Evolutionary conservation across 2,888 invertebrate species (phyloP).

Genomic region (Zelleria hepariella): DNA sequence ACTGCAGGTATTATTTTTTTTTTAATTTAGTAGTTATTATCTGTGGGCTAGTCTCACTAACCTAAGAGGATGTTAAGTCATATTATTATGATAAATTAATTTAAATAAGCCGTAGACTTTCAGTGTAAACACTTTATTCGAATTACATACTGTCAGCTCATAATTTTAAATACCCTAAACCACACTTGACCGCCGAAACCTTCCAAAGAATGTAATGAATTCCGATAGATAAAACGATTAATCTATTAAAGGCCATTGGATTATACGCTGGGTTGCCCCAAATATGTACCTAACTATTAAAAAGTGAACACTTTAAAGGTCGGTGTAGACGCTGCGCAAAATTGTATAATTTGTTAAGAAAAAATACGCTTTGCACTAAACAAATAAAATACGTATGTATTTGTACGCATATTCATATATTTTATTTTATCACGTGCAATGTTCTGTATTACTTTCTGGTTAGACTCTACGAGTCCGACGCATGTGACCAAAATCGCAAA

Average conservation of each 20-base stretch:
- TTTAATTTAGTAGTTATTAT: no score
- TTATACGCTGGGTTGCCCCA: not conserved
- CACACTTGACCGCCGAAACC: not conserved
- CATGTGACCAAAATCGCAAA: no score
- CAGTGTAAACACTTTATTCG: not conserved
- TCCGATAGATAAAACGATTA: not conserved
- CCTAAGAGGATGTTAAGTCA: no score
- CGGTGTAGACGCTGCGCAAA: not conserved
- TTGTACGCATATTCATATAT: no score
- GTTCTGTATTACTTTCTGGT: no score
- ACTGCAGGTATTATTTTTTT: no score
- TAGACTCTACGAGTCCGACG: no score
- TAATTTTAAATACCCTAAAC: not conserved
- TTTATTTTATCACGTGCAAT: no score
- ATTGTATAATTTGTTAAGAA: not conserved
- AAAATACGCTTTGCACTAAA: no score
- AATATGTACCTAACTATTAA: conserved; percentile 17
- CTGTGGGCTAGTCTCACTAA: no score
- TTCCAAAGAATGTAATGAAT: not conserved
- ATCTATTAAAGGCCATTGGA: not conserved
- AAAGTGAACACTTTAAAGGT: conserved; percentile 36
- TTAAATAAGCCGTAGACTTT: not conserved
- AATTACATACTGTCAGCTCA: not conserved
- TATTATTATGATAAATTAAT: no score
- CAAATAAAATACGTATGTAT: no score